Conservation (phyloP, 2,113 vertebrate genomes). For the Pycnonotus jocosus region DNA sequence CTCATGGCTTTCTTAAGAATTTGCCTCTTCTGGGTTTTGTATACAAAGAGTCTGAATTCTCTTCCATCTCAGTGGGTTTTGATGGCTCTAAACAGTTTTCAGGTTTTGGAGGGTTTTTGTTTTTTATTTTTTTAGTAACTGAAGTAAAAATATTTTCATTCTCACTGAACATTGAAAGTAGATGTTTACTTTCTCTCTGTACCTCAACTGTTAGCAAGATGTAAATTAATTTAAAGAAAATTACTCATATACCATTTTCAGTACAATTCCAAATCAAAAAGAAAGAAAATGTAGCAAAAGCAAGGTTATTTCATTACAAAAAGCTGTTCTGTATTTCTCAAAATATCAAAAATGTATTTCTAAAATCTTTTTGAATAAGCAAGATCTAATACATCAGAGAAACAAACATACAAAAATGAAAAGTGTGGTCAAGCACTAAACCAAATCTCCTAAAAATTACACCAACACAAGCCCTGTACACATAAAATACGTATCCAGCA, state of each 20-base stretch:
- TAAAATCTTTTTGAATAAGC: neutral
- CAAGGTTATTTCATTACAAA: neutral
- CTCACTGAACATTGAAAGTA: neutral
- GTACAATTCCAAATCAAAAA: neutral
- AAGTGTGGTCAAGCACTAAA: neutral
- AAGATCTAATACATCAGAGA: neutral
- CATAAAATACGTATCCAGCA: neutral
- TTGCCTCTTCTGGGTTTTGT: neutral
- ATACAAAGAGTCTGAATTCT: neutral
- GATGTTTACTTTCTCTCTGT: neutral
- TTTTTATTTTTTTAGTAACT: neutral
- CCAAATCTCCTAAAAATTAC: neutral
- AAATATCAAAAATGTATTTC: neutral
- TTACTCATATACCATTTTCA: neutral
- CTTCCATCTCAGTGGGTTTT: neutral
- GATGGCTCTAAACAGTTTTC: neutral
- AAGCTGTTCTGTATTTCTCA: neutral
- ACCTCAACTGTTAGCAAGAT: neutral
- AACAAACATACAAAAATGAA: neutral
- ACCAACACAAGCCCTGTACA: neutral
- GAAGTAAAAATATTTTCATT: neutral
- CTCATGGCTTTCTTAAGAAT: neutral
- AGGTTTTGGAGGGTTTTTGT: accelerated
- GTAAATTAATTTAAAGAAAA: accelerated
- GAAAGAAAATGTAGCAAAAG: neutral